Conservation (phyloP, 2,888 invertebrate species). For the Pyrrhia umbra region DNA sequence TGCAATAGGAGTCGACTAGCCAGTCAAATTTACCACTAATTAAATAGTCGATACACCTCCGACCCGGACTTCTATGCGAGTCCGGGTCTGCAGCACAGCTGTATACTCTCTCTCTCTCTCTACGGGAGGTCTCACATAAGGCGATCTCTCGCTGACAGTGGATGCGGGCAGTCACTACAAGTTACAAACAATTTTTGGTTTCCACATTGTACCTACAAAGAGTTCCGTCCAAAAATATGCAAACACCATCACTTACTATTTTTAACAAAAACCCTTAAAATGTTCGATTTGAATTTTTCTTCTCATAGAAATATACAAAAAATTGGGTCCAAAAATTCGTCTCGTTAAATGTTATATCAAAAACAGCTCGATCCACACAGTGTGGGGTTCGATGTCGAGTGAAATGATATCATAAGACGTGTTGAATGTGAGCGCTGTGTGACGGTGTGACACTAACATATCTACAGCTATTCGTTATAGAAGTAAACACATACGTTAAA, state of each 20-base stretch:
- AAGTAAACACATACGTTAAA: slow-evolving; percentile 59
- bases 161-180: slow-evolving; percentile 68
- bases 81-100: slow-evolving; percentile 5
- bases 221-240: slow-evolving; percentile 81
- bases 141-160: slow-evolving; percentile 35
- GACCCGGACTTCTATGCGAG: slow-evolving; percentile 1
- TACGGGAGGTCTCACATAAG: slow-evolving; percentile 21
- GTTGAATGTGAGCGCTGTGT: slow-evolving; percentile 47
- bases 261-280: slow-evolving; percentile 31
- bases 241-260: slow-evolving; percentile 46
- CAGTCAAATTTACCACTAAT: slow-evolving; percentile 38
- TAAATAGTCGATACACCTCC: slow-evolving; percentile 55
- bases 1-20: slow-evolving; percentile 15
- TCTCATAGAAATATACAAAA: slow-evolving; percentile 73
- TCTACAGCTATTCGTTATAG: slow-evolving; percentile 56
- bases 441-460: slow-evolving; percentile 52
- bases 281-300: slow-evolving; percentile 29
- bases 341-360: slow-evolving; percentile 53
- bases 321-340: slow-evolving; percentile 67
- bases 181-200: slow-evolving; percentile 84
- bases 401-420: slow-evolving; percentile 55
- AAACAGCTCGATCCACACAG: slow-evolving; percentile 50
- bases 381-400: slow-evolving; percentile 59
- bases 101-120: slow-evolving; percentile 11
- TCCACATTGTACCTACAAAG: slow-evolving; percentile 81